phyloP scores from a whole-genome alignment of 1,140 invertebrate genomes.

The Drosophila murphyi region DNA sequence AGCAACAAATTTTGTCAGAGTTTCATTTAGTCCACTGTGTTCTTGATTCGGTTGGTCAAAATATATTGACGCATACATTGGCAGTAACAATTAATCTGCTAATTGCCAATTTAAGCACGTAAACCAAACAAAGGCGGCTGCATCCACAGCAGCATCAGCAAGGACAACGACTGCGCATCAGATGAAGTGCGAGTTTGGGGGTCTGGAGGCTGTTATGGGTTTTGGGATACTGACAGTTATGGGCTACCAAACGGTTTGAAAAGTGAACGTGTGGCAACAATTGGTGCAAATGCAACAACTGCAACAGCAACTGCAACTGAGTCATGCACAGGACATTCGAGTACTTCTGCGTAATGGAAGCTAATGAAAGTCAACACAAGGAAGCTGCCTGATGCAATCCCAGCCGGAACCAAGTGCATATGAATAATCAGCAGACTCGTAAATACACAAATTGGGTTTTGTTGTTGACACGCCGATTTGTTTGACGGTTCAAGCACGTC shows the following conservation, averaged over 20 bases:
- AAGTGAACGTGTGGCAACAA: constrained; percentile 40
- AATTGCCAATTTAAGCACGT: constrained; percentile 83
- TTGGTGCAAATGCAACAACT: constrained; percentile 14
- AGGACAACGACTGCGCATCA: constrained; percentile 49
- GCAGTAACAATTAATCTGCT: constrained; percentile 82
- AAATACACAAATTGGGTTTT: constrained; percentile 80
- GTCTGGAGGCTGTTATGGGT: background rate
- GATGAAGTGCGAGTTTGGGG: constrained; percentile 14
- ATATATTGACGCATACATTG: constrained; percentile 82
- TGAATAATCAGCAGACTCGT: constrained; percentile 68
- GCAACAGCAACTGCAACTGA: constrained; percentile 58
- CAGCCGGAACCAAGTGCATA: constrained; percentile 56
- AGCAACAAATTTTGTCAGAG: too few species aligned
- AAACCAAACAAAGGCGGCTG: constrained; percentile 76
- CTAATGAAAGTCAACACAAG: constrained; percentile 75
- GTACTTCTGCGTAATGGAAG: constrained; percentile 70
- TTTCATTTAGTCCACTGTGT: background rate
- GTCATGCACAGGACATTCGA: constrained; percentile 60
- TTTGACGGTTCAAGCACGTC: constrained; percentile 34
- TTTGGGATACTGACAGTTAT: constrained; percentile 47
- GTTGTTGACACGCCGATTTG: constrained; percentile 74
- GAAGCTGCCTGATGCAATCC: constrained; percentile 4
- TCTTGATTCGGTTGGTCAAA: constrained; percentile 59
- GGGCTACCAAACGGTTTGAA: constrained; percentile 55
- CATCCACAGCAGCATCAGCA: constrained; percentile 25